Conservation (phyloP, 2,113 vertebrate genomes). For the Dissostichus mawsoni region DNA sequence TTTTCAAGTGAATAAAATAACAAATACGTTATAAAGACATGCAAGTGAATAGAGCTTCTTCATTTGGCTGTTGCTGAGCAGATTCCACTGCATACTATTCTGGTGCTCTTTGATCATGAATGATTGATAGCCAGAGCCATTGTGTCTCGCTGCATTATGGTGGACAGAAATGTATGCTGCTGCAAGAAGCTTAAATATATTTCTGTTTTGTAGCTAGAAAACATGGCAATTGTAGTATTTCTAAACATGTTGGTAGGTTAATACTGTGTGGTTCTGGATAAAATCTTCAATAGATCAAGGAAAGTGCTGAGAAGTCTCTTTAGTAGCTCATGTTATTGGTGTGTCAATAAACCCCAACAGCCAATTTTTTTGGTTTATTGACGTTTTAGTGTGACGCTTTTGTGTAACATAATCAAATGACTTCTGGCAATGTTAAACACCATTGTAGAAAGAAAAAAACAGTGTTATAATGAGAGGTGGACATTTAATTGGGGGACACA, state of each 20-base stretch:
- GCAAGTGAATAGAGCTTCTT: neutral
- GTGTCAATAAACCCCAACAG: neutral
- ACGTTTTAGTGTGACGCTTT: no score
- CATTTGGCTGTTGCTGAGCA: conserved; percentile 43
- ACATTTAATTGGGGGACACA: no score
- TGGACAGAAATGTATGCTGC: conserved; percentile 4
- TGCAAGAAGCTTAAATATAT: neutral
- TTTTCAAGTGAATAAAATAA: neutral
- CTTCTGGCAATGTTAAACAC: neutral
- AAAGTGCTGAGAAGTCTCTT: neutral
- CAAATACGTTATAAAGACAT: neutral
- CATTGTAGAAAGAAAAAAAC: neutral
- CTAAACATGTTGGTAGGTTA: neutral
- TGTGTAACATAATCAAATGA: neutral
- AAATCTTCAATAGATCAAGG: neutral
- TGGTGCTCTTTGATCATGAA: conserved; percentile 37
- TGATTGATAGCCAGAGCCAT: conserved; percentile 35
- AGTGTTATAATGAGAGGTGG: no score
- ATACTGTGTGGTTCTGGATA: no score
- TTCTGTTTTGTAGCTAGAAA: neutral
- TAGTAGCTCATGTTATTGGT: neutral
- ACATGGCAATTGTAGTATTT: neutral
- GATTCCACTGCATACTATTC: conserved; percentile 44
- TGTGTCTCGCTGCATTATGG: conserved; percentile 20
- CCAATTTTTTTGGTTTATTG: no score